Conservation (phyloP, 2,113 vertebrate genomes). For the Uria lomvia region DNA sequence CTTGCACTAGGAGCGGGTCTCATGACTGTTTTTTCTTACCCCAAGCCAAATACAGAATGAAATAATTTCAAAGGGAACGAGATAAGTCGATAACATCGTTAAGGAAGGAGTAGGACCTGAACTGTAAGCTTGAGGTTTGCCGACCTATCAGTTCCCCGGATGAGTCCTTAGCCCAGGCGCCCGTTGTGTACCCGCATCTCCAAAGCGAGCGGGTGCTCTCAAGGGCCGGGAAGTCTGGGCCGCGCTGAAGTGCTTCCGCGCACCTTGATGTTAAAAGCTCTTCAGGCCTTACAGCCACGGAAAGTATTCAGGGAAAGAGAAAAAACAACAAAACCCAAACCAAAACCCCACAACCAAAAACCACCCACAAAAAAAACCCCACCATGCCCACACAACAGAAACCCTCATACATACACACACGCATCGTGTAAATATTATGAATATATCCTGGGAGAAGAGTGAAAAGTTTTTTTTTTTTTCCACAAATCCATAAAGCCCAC, state of each 20-base stretch:
- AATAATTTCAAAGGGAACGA: neutral
- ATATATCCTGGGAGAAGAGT: neutral
- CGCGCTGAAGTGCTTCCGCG: fast-evolving
- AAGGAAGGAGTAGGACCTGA: neutral
- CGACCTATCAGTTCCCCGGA: neutral
- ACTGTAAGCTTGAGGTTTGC: neutral
- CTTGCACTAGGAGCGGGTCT: neutral
- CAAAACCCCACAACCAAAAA: neutral
- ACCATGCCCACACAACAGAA: neutral
- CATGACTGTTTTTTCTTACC: neutral
- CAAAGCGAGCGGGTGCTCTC: neutral
- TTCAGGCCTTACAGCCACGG: neutral
- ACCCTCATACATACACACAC: neutral
- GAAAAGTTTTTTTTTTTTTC: neutral
- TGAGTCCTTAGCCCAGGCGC: neutral
- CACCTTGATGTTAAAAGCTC: neutral
- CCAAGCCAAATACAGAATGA: neutral
- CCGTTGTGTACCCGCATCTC: fast-evolving
- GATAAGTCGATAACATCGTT: neutral
- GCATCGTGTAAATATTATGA: fast-evolving
- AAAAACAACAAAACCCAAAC: neutral
- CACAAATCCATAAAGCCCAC: neutral
- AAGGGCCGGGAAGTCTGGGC: neutral
- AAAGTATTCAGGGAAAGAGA: neutral
- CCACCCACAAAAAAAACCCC: neutral